phyloP scores from a whole-genome alignment of 1,140 invertebrate species.

The Oedothorax gibbosus region DNA sequence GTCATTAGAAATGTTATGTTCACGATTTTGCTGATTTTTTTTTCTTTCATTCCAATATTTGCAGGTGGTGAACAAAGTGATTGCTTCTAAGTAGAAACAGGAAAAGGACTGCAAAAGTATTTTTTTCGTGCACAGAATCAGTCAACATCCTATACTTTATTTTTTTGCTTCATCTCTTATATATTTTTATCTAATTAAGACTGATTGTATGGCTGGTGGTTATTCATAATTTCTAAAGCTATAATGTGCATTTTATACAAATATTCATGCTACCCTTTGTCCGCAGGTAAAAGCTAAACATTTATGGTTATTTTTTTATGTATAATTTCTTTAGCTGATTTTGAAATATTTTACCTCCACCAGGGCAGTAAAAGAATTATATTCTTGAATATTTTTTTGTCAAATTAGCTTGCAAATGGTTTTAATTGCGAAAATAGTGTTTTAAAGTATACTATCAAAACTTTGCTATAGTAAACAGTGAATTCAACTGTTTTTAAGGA shows the following conservation, averaged over 20 bases:
- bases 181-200: constrained; percentile 30
- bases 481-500: too few species aligned
- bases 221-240: neutral
- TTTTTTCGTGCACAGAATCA: constrained; percentile 33
- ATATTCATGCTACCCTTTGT: neutral
- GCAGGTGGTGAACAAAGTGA: constrained; percentile 41
- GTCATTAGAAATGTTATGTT: too few species aligned
- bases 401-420: too few species aligned
- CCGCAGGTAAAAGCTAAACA: too few species aligned
- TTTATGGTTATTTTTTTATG: too few species aligned
- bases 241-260: constrained; percentile 23
- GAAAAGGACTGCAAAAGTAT: neutral
- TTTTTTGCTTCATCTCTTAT: constrained; percentile 12
- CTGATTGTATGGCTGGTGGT: constrained; percentile 7
- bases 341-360: too few species aligned
- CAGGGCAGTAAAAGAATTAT: too few species aligned
- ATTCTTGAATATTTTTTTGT: too few species aligned
- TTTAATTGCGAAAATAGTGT: too few species aligned
- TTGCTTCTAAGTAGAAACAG: constrained; percentile 24
- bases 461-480: too few species aligned
- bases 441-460: too few species aligned
- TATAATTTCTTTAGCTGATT: too few species aligned
- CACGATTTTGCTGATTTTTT: neutral
- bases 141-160: constrained; percentile 38
- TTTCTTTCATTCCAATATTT: neutral